These are phyloP conservation scores for Nebria brevicollis DNA, from an alignment of 2,888 invertebrate genomes.

Conservation along the genomic window DNA sequence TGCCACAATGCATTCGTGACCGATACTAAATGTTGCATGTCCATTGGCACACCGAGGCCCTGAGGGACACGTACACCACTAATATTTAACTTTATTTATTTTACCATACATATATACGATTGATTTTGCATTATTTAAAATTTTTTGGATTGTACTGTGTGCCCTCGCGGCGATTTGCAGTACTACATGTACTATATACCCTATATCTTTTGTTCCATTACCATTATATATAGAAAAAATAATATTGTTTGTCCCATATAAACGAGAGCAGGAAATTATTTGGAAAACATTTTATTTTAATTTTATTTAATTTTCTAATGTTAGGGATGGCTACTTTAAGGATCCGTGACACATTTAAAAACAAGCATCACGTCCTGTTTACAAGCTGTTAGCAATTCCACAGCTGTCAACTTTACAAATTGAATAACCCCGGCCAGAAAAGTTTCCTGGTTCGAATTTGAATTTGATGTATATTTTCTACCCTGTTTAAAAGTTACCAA, in stretches of 20 bases:
- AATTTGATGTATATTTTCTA: constrained; percentile 41
- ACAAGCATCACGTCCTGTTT: constrained; percentile 19
- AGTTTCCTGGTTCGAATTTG: constrained; percentile 36
- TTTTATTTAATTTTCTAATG: no score
- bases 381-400: constrained; percentile 44
- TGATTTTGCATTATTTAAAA: constrained; percentile 47
- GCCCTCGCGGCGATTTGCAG: neutral
- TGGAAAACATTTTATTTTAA: no score
- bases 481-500: constrained; percentile 42
- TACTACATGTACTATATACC: neutral
- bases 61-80: constrained; percentile 7
- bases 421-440: constrained; percentile 26
- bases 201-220: neutral
- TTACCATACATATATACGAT: constrained; percentile 42
- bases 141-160: constrained; percentile 44
- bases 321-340: no score
- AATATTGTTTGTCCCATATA: constrained; percentile 13
- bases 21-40: neutral
- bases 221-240: no score
- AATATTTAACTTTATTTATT: constrained; percentile 48
- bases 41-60: constrained; percentile 4
- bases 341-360: no score
- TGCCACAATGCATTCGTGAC: neutral
- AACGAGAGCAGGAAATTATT: no score
- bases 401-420: constrained; percentile 45